Percentiles rank a stretch among this genome's conserved stretches.
Evolutionary conservation across 2,113 vertebrate genomes (phyloP).

Genomic region (Calypte anna): DNA sequence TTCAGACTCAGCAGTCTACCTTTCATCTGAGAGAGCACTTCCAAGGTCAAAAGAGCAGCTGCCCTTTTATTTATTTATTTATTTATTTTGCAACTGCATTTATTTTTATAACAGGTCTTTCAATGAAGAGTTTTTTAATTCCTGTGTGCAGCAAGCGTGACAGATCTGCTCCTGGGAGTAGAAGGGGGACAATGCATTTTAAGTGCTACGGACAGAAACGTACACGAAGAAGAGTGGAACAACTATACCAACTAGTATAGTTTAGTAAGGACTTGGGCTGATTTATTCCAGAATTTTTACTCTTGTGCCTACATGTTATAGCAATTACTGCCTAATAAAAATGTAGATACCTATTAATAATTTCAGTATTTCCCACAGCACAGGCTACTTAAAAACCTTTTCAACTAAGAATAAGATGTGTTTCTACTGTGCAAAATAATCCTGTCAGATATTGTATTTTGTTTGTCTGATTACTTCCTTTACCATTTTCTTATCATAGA

Average conservation of each 20-base stretch:
- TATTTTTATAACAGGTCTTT: neutral
- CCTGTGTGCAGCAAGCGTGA: neutral
- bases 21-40: neutral
- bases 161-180: neutral
- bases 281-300: neutral
- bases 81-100: neutral
- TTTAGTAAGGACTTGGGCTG: neutral
- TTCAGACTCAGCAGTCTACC: neutral
- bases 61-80: rapidly evolving
- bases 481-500: neutral
- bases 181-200: neutral
- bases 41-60: neutral
- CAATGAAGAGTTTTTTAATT: neutral
- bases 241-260: neutral
- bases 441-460: neutral
- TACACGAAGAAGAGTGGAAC: neutral
- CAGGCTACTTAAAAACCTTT: neutral
- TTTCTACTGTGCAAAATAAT: neutral
- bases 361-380: neutral
- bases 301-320: neutral
- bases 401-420: neutral
- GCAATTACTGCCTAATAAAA: neutral
- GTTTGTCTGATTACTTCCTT: neutral
- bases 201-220: neutral
- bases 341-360: neutral